phyloP scores from a whole-genome alignment of 2,113 vertebrate genomes.

The Syngnathus typhle region DNA sequence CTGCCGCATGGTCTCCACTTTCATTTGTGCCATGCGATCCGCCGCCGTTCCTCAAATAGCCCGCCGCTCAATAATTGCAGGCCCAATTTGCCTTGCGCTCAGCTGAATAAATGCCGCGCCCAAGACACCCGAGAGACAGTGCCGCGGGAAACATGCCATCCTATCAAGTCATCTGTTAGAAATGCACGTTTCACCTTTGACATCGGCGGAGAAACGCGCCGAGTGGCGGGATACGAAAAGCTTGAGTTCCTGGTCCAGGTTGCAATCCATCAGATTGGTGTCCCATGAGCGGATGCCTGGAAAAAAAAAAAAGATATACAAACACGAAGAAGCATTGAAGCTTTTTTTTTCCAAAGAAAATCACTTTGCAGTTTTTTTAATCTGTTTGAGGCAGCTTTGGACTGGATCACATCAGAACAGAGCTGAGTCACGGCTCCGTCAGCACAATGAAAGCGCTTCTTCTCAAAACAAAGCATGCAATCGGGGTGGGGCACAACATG shows the following conservation, averaged over 20 bases:
- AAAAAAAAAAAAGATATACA: slow-evolving; percentile 17
- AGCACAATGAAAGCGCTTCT: no score
- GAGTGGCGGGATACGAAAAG: slow-evolving; percentile 97
- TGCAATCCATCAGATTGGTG: slow-evolving; percentile 89
- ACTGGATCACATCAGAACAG: not conserved
- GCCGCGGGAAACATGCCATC: not conserved
- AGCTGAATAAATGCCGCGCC: not conserved
- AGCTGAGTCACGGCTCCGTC: no score
- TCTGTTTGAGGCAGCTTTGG: no score
- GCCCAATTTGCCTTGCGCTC: no score
- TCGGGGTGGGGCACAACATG: no score
- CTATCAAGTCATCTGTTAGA: no score
- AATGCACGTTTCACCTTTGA: slow-evolving; percentile 78
- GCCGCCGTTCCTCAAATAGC: not conserved
- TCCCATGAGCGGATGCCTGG: slow-evolving; percentile 97
- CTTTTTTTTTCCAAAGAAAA: no score
- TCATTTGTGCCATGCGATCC: not conserved
- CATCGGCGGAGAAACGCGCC: slow-evolving; percentile 92
- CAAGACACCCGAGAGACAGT: no score
- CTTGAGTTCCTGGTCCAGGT: slow-evolving; percentile 96
- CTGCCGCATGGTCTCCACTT: slow-evolving; percentile 1
- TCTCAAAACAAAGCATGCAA: no score
- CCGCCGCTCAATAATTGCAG: no score
- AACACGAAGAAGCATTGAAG: no score
- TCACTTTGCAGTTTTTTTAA: no score